A percentile compares a stretch with the other conserved stretches of the same genome.
These are phyloP conservation scores for Leptinotarsa tumamoca DNA, from an alignment of 2,888 invertebrate species.

Conservation along the genomic window DNA sequence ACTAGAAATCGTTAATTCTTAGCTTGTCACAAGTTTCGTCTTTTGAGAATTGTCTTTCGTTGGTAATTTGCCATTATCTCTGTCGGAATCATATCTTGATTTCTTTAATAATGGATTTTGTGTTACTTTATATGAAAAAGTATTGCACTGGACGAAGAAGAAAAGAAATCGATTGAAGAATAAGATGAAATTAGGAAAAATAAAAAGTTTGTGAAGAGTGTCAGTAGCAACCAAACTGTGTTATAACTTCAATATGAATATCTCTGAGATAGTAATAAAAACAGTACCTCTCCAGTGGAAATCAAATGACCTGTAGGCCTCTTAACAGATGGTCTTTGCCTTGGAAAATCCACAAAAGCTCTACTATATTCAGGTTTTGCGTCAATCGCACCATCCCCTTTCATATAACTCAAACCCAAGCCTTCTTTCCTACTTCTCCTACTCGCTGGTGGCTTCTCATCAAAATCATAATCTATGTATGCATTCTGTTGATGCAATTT, in stretches of 20 bases:
- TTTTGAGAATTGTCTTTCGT: too few species aligned
- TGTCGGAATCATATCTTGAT: too few species aligned
- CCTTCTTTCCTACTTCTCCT: slow-evolving; percentile 44
- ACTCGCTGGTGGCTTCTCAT: slow-evolving; percentile 41
- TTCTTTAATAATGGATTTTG: too few species aligned
- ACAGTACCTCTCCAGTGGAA: slow-evolving; percentile 58
- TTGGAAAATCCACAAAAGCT: slow-evolving; percentile 64
- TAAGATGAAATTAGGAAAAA: too few species aligned
- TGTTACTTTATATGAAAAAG: too few species aligned
- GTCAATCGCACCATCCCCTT: slow-evolving; percentile 55
- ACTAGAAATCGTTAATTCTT: too few species aligned
- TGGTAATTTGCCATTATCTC: too few species aligned
- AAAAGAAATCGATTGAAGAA: too few species aligned
- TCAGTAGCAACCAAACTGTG: background rate
- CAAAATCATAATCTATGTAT: slow-evolving; percentile 54
- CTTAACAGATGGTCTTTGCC: slow-evolving; percentile 64
- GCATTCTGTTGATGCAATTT: slow-evolving; percentile 54
- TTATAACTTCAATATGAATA: background rate
- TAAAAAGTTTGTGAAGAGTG: too few species aligned
- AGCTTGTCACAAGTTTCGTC: too few species aligned
- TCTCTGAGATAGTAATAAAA: background rate
- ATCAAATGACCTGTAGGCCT: slow-evolving; percentile 60
- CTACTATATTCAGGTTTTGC: slow-evolving; percentile 56
- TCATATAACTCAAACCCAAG: slow-evolving; percentile 48
- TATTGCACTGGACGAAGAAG: too few species aligned